phyloP scores from a whole-genome alignment of 2,113 vertebrate genomes.

The Oncorhynchus gorbuscha region DNA sequence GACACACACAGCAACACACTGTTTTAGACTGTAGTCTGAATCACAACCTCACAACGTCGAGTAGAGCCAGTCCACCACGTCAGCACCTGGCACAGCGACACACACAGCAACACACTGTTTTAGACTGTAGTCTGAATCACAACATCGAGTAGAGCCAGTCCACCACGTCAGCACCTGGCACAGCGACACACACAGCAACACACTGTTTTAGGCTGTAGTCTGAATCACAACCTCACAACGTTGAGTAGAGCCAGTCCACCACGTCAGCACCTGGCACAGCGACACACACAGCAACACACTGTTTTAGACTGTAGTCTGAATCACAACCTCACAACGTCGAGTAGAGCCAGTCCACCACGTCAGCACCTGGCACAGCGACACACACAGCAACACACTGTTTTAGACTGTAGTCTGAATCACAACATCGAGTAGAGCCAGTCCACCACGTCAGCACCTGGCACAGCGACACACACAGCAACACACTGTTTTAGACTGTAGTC shows the following conservation, averaged over 20 bases:
- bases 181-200: background rate
- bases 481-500: background rate
- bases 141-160: conserved; percentile 97
- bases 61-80: too few species aligned
- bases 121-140: too few species aligned
- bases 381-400: background rate
- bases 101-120: too few species aligned
- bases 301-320: too few species aligned
- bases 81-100: too few species aligned
- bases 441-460: conserved; percentile 90
- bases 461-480: conserved; percentile 2
- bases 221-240: too few species aligned
- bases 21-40: background rate
- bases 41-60: too few species aligned
- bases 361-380: conserved; percentile 77
- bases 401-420: background rate
- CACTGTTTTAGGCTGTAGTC: background rate
- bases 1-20: background rate
- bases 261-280: too few species aligned
- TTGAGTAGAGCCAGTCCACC: too few species aligned
- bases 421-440: conserved; percentile 77
- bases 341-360: conserved; percentile 98
- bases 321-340: too few species aligned
- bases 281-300: too few species aligned
- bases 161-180: conserved; percentile 90